Base-by-base conservation (phyloP, 2,113 vertebrate species). In the Patagioenas fasciata region DNA sequence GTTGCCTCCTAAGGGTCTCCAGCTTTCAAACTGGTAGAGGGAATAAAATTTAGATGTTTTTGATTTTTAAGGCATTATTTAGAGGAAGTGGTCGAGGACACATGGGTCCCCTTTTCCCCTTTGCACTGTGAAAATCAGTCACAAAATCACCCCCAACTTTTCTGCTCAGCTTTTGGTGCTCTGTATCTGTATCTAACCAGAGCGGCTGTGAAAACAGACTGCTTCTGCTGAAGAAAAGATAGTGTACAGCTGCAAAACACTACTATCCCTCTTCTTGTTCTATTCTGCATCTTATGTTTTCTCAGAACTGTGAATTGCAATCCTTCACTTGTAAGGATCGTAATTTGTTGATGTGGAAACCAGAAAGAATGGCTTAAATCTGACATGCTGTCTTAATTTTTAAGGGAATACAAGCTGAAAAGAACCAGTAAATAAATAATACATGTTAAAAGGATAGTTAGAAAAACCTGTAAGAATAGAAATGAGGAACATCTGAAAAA, bases 401-500 rank as follows among this genome's bases (percentile, higher is more conserved):
- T 42, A 75, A 65, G 66, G 67, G 89, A 94, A 89, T 75, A 58
- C 25, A 93, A 94, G 26, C 32, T 71, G 53, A 20, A 89, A 80
- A 85, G 83, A 81, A 81, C 36, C 29, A 67, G 92, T 69, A 51
- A 83, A 71, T 71, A 88, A 89, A 18, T 69, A 57, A 92, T 87
- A 50, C 10, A 72, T 84, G 62, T 56, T 84, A 96, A 80, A 28
- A 62, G 12, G 47, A n/a, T 80, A 91, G 95, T 82, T 70, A 72
- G 61, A 87, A 95, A 95, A 74, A 28, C 15, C 44, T 81, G 57
- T 82, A 53, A 75, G 85, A 91, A 62, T 10, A 74, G 13, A 58
- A 91, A 24, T 47, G 70, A 84, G 28, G 66, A 92, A 79, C 42
- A 85, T 38, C 44, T 81, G 62, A 91, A 95, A 92, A 84, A 87